Base-by-base conservation (phyloP, 2,797 vertebrate species). In the Gila robusta region DNA sequence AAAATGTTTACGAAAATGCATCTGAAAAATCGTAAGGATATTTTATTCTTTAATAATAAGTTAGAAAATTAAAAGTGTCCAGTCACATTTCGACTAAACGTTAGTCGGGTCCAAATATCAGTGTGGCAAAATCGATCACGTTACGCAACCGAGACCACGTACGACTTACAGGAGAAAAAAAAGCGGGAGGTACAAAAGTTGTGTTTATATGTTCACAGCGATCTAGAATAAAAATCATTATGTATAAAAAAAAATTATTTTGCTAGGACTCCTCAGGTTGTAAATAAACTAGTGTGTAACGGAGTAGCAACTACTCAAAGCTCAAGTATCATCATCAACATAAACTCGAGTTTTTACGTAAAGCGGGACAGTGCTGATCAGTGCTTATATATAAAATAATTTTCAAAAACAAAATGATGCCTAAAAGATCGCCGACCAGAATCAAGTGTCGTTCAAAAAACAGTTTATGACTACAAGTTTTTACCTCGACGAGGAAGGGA, bases 401-500 rank as follows among this genome's bases (percentile, higher is more conserved):
- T 4, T 26, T 1, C 17, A 52, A 2, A 74, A 32, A 52, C 44
- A 52, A 14, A 17, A 47, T 17, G 3, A 62, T 5, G 35, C 19
- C 19, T 47, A 7, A 32, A 35, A 21, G 14, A n/a, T 21, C 5
- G 16, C 17, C 17, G 14, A 5, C 47, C 4, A 17, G 5, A 52
- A 19, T 52, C 5, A 54, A 9, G n/a, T 9, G 0, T 44, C 5
- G 67, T 41, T 17, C 23, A n/a, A 2, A 72, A 54, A 62, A 26
- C 19, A 23, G 37, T 62, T 26, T 41, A 1, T 37, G 62, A 39
- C 10, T 28, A 44, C 44, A 59, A 62, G 41, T 21, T 21, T 28
- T 81, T 91, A 91, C 92, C 91, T 87, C 76, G 89, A 85, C 66
- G 90, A 90, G 79, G 89, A 87, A 70, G 88, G 76, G 67, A 83